Percentiles rank a stretch among this genome's conserved stretches.
Conservation (phyloP, 1,140 invertebrate species). For the Coenobita brevimanus region DNA sequence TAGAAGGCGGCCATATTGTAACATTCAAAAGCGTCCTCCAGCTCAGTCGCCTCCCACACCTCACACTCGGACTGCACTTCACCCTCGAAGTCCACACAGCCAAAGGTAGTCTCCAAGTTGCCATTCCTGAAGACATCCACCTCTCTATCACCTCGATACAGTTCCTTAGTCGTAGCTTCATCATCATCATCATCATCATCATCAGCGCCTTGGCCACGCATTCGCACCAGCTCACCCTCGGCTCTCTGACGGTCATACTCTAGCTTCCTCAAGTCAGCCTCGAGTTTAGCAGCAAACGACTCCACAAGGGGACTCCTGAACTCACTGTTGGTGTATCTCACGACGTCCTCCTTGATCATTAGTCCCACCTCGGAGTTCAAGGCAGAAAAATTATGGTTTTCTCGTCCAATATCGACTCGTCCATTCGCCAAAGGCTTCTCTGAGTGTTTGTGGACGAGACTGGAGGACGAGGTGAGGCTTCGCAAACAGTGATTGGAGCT, state of each 20-base stretch:
- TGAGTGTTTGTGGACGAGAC: too few species aligned
- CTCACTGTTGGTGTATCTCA: neutral
- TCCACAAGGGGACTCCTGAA: constrained; percentile 35
- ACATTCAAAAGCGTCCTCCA: constrained; percentile 51
- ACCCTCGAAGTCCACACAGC: neutral
- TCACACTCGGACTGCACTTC: neutral
- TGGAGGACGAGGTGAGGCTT: too few species aligned
- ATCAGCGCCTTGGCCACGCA: neutral
- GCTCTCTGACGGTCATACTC: constrained; percentile 46
- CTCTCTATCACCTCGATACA: too few species aligned
- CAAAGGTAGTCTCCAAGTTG: neutral
- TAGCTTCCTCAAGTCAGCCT: constrained; percentile 44
- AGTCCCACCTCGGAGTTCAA: neutral
- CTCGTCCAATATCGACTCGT: too few species aligned
- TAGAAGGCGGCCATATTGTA: constrained; percentile 58
- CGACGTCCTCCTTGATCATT: neutral
- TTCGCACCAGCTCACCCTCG: constrained; percentile 21
- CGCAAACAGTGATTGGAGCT: too few species aligned
- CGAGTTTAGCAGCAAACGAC: constrained; percentile 55
- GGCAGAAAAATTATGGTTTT: too few species aligned
- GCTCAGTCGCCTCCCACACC: constrained; percentile 41
- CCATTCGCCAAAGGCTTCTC: too few species aligned
- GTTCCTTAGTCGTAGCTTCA: too few species aligned
- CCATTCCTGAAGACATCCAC: constrained; percentile 12
- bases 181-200: neutral